Conservation (phyloP, 1,140 invertebrate genomes). For the Trypoxylus dichotomus region DNA sequence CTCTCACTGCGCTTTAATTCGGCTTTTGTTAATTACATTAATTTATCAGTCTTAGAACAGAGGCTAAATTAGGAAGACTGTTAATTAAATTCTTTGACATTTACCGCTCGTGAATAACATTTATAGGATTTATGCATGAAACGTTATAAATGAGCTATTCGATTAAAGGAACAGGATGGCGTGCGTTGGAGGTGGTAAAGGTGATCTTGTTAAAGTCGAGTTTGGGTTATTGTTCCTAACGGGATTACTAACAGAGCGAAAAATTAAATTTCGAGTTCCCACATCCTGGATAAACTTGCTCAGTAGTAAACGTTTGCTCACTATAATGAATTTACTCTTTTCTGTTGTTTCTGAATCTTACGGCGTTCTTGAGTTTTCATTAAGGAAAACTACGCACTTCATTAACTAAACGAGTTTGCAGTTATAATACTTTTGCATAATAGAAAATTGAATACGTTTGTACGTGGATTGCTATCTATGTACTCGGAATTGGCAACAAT, state of each 20-base stretch:
- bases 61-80: not conserved
- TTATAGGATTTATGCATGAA: not conserved
- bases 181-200: not conserved
- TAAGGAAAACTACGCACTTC: not conserved
- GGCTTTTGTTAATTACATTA: not conserved
- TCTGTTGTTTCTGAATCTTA: not conserved
- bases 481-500: no score
- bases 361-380: not conserved
- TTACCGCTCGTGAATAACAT: not conserved
- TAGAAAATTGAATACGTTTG: not conserved
- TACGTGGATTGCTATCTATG: no score
- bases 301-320: not conserved
- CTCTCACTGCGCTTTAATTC: no score
- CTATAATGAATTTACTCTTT: not conserved
- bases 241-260: not conserved
- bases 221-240: not conserved
- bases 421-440: not conserved
- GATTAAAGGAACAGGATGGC: not conserved
- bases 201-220: not conserved
- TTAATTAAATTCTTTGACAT: constrained; percentile 5
- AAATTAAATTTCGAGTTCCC: not conserved
- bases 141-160: not conserved
- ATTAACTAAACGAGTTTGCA: not conserved
- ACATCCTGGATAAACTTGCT: not conserved
- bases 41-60: not conserved